phyloP scores from a whole-genome alignment of 2,113 vertebrate species.

The Cottus gobio region DNA sequence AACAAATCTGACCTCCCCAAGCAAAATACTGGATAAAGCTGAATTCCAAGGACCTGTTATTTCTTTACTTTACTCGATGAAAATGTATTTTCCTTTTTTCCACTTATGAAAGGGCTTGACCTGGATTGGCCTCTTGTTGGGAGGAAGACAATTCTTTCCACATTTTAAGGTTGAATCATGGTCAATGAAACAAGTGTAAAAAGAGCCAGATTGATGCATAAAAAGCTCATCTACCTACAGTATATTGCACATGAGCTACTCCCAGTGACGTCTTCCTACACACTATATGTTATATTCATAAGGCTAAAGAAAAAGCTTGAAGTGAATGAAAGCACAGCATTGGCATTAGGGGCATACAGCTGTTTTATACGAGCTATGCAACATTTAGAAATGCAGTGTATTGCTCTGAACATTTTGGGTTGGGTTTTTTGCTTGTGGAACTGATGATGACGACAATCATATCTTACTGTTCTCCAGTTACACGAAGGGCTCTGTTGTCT shows the following conservation, averaged over 20 bases:
- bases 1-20: conserved; percentile 1
- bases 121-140: conserved; percentile 26
- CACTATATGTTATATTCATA: conserved; percentile 15
- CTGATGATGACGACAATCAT: conserved; percentile 88
- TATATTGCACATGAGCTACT: conserved; percentile 55
- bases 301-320: conserved; percentile 34
- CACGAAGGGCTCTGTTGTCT: conserved; percentile 86
- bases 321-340: conserved; percentile 72
- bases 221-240: conserved; percentile 48
- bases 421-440: conserved; percentile 68
- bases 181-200: background rate
- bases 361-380: conserved; percentile 86
- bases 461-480: conserved; percentile 82
- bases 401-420: conserved; percentile 53
- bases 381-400: conserved; percentile 77
- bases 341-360: conserved; percentile 68
- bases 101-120: conserved; percentile 52
- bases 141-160: background rate
- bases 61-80: conserved; percentile 31
- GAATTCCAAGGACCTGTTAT: conserved; percentile 39
- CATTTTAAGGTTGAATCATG: background rate
- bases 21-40: background rate
- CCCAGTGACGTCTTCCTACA: conserved; percentile 46
- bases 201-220: conserved; percentile 26
- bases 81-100: conserved; percentile 21